Evolutionary conservation across 2,113 vertebrate species (phyloP).

Genomic region (Orycteropus afer): DNA sequence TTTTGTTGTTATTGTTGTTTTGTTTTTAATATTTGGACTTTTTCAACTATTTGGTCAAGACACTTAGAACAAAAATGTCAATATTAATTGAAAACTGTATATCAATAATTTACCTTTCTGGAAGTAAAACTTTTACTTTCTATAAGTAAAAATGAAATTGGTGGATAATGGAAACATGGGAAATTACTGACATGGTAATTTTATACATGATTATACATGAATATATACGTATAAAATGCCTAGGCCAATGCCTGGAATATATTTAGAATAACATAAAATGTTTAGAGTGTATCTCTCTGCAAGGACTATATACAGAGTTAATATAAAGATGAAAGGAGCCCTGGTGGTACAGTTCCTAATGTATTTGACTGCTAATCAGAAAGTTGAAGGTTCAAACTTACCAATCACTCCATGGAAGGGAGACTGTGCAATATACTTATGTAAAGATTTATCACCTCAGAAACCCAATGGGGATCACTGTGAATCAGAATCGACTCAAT

Average conservation of each 20-base stretch:
- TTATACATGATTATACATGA: no score
- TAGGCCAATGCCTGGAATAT: neutral
- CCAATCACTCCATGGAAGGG: no score
- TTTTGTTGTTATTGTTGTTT: neutral
- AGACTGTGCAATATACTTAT: no score
- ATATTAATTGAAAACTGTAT: neutral
- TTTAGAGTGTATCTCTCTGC: accelerated
- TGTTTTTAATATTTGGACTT: neutral
- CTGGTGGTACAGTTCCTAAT: no score
- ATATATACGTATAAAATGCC: neutral
- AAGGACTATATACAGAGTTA: neutral
- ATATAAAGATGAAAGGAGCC: neutral
- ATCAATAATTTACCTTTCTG: neutral
- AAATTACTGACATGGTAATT: no score
- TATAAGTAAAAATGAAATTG: no score
- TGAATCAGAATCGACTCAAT: no score
- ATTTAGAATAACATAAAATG: neutral
- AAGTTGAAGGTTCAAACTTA: no score
- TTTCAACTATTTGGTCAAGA: neutral
- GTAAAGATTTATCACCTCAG: no score
- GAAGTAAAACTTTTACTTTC: neutral
- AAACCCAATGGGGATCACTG: no score
- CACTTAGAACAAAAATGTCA: neutral
- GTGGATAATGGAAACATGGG: no score
- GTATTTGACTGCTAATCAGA: no score